A percentile compares a stretch with the other conserved stretches of the same genome.
Conservation (phyloP, 2,113 vertebrate genomes). For the Cichladusa arquata region DNA sequence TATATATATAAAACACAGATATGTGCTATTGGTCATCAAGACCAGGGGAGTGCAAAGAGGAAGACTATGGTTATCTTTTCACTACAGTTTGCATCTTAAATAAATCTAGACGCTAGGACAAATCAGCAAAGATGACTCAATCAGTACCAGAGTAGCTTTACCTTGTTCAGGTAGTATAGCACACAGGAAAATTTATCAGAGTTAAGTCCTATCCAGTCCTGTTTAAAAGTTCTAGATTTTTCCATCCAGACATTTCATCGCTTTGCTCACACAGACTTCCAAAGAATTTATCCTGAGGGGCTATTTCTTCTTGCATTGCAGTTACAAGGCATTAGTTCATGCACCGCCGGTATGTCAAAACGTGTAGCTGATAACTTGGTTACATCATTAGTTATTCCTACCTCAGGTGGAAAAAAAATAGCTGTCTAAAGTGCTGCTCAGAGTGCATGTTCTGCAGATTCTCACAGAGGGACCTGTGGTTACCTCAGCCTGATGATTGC, state of each 20-base stretch:
- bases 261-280: slow-evolving; percentile 46
- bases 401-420: slow-evolving; percentile 72
- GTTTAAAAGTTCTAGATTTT: slow-evolving; percentile 60
- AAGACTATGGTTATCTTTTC: neutral
- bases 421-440: slow-evolving; percentile 67
- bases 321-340: slow-evolving; percentile 64
- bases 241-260: slow-evolving; percentile 61
- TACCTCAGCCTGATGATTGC: slow-evolving; percentile 81
- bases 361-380: slow-evolving; percentile 74
- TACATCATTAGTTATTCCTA: slow-evolving; percentile 87
- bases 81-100: neutral
- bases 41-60: neutral
- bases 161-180: neutral
- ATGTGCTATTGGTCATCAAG: neutral
- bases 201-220: neutral
- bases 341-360: slow-evolving; percentile 77
- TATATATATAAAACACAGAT: neutral
- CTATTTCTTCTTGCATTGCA: slow-evolving; percentile 26
- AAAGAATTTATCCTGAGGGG: slow-evolving; percentile 58
- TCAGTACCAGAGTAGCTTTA: neutral
- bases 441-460: slow-evolving; percentile 64
- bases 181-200: neutral
- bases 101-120: neutral
- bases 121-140: neutral
- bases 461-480: slow-evolving; percentile 76